These are phyloP conservation scores for Sturnira hondurensis DNA, from an alignment of 2,113 vertebrate species.

Conservation along the genomic window DNA sequence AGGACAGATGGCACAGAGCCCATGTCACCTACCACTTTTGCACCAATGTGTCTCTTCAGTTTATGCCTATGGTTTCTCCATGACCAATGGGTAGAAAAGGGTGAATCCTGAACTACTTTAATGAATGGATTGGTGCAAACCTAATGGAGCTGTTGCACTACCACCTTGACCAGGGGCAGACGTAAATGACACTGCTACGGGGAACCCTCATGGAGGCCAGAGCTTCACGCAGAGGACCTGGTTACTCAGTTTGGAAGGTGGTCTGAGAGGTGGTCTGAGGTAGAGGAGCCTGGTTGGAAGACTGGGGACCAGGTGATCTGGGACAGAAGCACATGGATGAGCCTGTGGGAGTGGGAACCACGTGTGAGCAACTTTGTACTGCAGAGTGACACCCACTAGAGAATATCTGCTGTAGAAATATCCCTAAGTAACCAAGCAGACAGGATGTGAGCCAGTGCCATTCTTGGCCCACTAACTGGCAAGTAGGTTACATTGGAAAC, in stretches of 20 bases:
- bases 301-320: neutral
- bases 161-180: neutral
- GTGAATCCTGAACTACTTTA: neutral
- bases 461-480: neutral
- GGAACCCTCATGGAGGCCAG: neutral
- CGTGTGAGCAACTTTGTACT: neutral
- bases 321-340: neutral
- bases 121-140: neutral
- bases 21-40: neutral
- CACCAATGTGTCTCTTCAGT: fast-evolving
- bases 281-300: neutral
- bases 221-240: neutral
- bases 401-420: neutral
- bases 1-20: neutral
- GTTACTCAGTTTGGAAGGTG: neutral
- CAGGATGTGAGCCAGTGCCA: neutral
- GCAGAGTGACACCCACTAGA: neutral
- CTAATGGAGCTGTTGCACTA: neutral
- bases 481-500: neutral
- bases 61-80: neutral
- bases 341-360: neutral
- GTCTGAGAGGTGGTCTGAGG: neutral
- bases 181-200: neutral
- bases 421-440: neutral
- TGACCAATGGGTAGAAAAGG: neutral